Evolutionary conservation across 1,140 invertebrate species (phyloP).

Genomic region (Leptinotarsa texana): DNA sequence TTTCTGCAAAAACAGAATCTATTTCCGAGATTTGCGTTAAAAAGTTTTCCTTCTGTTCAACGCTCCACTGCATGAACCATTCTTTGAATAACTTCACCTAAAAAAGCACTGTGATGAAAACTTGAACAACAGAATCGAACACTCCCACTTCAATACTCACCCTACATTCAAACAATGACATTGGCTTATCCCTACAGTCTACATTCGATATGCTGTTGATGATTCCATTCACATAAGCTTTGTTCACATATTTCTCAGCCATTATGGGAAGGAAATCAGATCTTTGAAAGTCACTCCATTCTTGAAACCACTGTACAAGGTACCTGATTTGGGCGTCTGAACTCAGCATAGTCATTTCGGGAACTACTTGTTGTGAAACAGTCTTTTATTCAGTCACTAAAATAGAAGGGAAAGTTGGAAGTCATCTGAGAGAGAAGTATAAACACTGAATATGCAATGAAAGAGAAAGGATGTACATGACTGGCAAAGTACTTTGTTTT

Average conservation of each 20-base stretch:
- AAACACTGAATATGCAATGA: neutral
- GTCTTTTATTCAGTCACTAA: constrained; percentile 38
- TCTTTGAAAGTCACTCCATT: constrained; percentile 86
- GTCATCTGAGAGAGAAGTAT: neutral
- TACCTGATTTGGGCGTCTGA: constrained; percentile 76
- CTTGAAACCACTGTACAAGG: constrained; percentile 83
- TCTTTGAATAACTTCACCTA: constrained; percentile 82
- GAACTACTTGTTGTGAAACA: constrained; percentile 20
- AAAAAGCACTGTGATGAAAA: constrained; percentile 29
- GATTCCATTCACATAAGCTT: constrained; percentile 72
- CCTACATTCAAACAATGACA: constrained; percentile 85
- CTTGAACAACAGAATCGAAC: neutral
- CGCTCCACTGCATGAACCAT: constrained; percentile 82
- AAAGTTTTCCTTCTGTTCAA: constrained; percentile 73
- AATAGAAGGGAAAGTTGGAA: constrained; percentile 24
- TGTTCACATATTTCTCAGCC: constrained; percentile 67
- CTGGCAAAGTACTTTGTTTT: constrained; percentile 17
- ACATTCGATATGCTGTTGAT: constrained; percentile 70
- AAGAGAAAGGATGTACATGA: constrained; percentile 27
- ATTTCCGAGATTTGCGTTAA: constrained; percentile 69
- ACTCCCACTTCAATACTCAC: constrained; percentile 58
- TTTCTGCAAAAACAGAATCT: constrained; percentile 71
- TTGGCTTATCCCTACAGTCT: constrained; percentile 73
- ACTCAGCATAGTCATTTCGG: constrained; percentile 51
- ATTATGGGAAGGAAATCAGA: constrained; percentile 81